Conservation (phyloP, 2,888 invertebrate species). For the Plagiodera versicolora region DNA sequence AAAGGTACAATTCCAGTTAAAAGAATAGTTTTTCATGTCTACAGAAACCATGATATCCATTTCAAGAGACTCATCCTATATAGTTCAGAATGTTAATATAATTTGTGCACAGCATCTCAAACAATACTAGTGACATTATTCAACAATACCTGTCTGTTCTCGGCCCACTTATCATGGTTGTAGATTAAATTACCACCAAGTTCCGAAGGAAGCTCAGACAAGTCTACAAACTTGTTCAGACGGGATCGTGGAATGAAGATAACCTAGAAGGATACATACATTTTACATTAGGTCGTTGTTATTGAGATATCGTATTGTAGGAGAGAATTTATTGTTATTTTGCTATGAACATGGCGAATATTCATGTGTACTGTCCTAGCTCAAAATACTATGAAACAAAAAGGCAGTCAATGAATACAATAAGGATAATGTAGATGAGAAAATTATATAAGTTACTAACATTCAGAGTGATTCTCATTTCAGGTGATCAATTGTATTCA, state of each 20-base stretch:
- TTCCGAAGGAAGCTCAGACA: constrained; percentile 70
- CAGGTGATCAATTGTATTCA: too few species aligned
- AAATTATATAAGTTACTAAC: too few species aligned
- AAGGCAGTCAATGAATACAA: background rate
- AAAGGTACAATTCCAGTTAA: too few species aligned
- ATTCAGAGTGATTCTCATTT: too few species aligned
- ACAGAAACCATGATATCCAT: too few species aligned
- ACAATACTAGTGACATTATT: constrained; percentile 6
- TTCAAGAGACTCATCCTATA: background rate
- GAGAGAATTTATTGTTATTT: background rate
- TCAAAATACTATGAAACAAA: background rate
- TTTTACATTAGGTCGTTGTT: background rate
- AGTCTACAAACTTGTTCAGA: constrained; percentile 69
- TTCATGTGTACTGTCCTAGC: too few species aligned
- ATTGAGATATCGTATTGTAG: background rate
- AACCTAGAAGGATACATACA: constrained; percentile 59
- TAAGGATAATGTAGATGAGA: too few species aligned
- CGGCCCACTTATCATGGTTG: constrained; percentile 74
- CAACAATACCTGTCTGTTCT: constrained; percentile 69
- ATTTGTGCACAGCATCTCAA: background rate
- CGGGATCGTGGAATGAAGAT: constrained; percentile 70
- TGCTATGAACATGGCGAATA: too few species aligned
- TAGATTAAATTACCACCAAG: constrained; percentile 73
- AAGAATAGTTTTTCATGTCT: too few species aligned
- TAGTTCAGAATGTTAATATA: too few species aligned